Percentiles rank a stretch among this genome's conserved stretches.
phyloP scores from a whole-genome alignment of 2,888 invertebrate species.

The Biston betularia region DNA sequence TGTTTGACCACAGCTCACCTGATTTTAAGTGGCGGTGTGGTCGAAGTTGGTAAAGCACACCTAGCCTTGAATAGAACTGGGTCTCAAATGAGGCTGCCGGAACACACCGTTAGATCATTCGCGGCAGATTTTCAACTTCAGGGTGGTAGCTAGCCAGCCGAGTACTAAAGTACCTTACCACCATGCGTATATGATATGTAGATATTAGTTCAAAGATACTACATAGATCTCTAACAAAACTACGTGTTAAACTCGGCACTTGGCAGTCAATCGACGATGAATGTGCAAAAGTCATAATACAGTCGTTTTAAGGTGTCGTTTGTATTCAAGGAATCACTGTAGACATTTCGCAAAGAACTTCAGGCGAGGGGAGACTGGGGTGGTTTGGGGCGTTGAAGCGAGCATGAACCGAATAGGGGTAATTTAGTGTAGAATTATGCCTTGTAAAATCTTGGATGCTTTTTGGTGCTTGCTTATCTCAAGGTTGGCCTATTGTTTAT shows the following conservation, averaged over 20 bases:
- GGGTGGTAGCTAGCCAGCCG: no score
- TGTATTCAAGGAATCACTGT: constrained; percentile 86
- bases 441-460: constrained; percentile 64
- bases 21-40: no score
- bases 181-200: no score
- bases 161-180: no score
- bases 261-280: constrained; percentile 70
- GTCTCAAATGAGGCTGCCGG: no score
- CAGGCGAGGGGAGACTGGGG: constrained; percentile 53
- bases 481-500: constrained; percentile 35
- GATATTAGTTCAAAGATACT: background rate
- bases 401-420: constrained; percentile 75
- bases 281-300: constrained; percentile 81
- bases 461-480: constrained; percentile 47
- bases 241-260: constrained; percentile 59
- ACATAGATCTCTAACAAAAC: constrained; percentile 35
- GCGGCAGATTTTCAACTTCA: no score
- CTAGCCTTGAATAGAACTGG: no score
- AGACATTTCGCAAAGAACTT: constrained; percentile 84
- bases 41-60: no score
- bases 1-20: no score
- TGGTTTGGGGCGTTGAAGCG: constrained; percentile 67
- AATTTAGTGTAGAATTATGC: constrained; percentile 81
- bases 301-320: constrained; percentile 78
- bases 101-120: no score